phyloP scores from a whole-genome alignment of 2,797 vertebrate genomes.

The Onychomys torridus region DNA sequence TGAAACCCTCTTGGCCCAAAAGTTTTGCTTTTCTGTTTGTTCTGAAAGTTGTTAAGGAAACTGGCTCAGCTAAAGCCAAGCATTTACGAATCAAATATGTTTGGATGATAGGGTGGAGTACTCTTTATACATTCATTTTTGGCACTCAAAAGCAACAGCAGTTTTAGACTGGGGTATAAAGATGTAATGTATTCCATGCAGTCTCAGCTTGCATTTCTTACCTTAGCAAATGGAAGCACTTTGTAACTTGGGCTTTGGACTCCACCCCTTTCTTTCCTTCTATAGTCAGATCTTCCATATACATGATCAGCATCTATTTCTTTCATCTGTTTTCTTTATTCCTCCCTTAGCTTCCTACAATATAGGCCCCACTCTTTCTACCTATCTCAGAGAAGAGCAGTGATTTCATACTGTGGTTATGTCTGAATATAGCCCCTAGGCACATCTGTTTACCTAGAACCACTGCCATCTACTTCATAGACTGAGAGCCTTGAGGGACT shows the following conservation, averaged over 20 bases:
- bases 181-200: constrained; percentile 20
- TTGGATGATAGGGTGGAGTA: constrained; percentile 40
- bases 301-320: background rate
- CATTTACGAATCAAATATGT: constrained; percentile 49
- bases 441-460: background rate
- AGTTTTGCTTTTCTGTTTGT: constrained; percentile 69
- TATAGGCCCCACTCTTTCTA: background rate
- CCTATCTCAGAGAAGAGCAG: background rate
- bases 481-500: background rate
- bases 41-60: constrained; percentile 75
- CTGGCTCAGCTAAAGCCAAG: constrained; percentile 28
- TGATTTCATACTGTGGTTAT: background rate
- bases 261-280: background rate
- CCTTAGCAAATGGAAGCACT: constrained; percentile 48
- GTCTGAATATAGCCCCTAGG: background rate
- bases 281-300: constrained; percentile 4
- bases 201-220: constrained; percentile 20
- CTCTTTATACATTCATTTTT: constrained; percentile 46
- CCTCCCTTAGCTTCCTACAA: background rate
- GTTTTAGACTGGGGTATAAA: constrained; percentile 3
- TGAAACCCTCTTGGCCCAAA: constrained; percentile 8
- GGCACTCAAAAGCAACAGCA: constrained; percentile 31
- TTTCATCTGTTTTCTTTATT: constrained; percentile 14
- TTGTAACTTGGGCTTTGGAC: background rate
- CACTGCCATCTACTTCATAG: background rate